These are phyloP conservation scores for Lophura swinhoii DNA, from an alignment of 2,797 vertebrate species.

Conservation along the genomic window DNA sequence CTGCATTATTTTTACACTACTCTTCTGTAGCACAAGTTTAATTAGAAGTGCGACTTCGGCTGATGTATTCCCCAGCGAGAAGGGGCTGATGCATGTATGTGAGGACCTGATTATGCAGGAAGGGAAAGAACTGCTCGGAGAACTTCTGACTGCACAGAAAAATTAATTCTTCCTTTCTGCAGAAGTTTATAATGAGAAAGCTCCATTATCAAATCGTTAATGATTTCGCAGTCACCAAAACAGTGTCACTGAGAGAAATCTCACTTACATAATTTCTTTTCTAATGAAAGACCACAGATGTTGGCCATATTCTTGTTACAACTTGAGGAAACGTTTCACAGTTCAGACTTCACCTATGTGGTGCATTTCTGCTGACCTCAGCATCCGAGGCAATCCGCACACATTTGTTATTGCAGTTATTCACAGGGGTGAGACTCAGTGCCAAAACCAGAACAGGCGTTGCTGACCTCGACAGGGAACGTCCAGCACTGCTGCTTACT, in stretches of 20 bases:
- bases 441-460: background rate
- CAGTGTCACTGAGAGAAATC: background rate
- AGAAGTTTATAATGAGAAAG: slow-evolving; percentile 40
- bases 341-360: background rate
- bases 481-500: background rate
- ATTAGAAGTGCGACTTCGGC: slow-evolving; percentile 41
- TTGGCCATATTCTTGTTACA: background rate
- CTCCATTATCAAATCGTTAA: slow-evolving; percentile 13
- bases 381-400: background rate
- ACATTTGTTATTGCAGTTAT: background rate
- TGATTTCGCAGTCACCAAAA: slow-evolving; percentile 5
- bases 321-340: background rate
- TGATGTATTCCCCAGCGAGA: slow-evolving; percentile 22
- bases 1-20: slow-evolving; percentile 10
- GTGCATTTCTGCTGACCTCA: background rate
- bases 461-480: fast-evolving
- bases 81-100: background rate
- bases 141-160: slow-evolving; percentile 37
- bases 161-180: slow-evolving; percentile 28
- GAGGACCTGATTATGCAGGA: background rate
- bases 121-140: slow-evolving; percentile 39
- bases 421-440: background rate
- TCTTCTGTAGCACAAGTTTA: slow-evolving; percentile 48
- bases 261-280: background rate
- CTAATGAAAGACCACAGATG: slow-evolving; percentile 1